Base-by-base conservation (phyloP, 2,113 vertebrate genomes). In the Trachemys scripta region DNA sequence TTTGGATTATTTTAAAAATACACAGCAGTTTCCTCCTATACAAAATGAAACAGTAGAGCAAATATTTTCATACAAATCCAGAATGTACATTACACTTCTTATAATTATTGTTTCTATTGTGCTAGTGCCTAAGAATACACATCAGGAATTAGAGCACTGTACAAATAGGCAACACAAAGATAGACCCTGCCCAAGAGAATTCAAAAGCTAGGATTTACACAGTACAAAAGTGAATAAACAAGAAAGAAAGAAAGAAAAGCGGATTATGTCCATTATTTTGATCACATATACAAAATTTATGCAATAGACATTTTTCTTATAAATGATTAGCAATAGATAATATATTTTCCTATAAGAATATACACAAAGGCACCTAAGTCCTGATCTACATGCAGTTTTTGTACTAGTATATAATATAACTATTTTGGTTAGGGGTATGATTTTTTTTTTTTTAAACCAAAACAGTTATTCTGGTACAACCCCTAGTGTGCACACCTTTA, bases 161-260 rank as follows among this genome's bases (percentile, higher is more conserved):
- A 0, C 11, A 10, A 8, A 25, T 11, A 78, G 24, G 45, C 84
- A 10, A 25, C 1, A 9, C 50, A 78, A 19, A 54, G 47, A 29
- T 56, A 19, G 50, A 35, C 29, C 20, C 27, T 81, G 19, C 79
- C 79, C 24, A 31, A 31, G 8, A 86, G 89, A 50, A 35, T 9
- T 62, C 45, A 54, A 16, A 1, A 24, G 1, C 5, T 25, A 1
- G 82, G 35, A 75, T 51, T 79, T 50, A 53, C 31, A 47, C 17
- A 20, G 1, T 7, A 31, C 3, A 2, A 0, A 2, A 4, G 31
- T 3, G 27, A 92, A 31, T 3, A 24, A 16, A 56, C 1, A 17
- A 22, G 12, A 50, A 24, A 9, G 62, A 75, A 50, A 38, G 79
- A 7, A 72, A 29, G 85, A 76, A 86, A 5, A 89, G 56, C 82